A percentile compares a stretch with the other conserved stretches of the same genome.
Conservation (phyloP, 64 coral and sea anemone species). For the Anthopleura sola region DNA sequence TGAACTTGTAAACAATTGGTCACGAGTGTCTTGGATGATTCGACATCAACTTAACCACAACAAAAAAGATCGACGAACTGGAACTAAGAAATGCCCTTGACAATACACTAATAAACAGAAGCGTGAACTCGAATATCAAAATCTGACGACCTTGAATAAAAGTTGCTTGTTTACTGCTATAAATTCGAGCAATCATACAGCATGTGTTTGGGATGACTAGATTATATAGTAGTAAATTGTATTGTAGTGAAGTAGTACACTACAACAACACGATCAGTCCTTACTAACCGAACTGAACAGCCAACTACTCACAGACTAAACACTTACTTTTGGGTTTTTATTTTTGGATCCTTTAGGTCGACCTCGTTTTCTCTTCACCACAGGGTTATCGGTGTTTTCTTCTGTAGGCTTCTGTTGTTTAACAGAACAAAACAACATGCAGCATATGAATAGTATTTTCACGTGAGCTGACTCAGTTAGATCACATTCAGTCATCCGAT, state of each 20-base stretch:
- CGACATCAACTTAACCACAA: not conserved
- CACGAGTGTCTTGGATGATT: constrained; percentile 25
- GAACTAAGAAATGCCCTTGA: constrained; percentile 5
- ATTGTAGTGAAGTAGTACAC: not conserved
- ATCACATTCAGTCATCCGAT: constrained; percentile 36
- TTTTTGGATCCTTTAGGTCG: constrained; percentile 84
- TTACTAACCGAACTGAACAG: not conserved
- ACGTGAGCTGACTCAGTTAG: too few species aligned
- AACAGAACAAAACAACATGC: constrained; percentile 18
- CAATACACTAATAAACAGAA: constrained; percentile 12
- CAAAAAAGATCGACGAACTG: not conserved
- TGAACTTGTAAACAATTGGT: constrained; percentile 31
- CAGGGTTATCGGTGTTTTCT: constrained; percentile 51
- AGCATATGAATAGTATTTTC: not conserved
- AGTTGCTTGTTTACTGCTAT: not conserved
- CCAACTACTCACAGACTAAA: not conserved
- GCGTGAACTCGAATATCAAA: not conserved
- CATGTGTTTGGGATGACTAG: not conserved
- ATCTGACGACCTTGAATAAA: not conserved
- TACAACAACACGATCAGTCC: not conserved
- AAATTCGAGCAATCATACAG: not conserved
- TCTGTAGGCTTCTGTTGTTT: constrained; percentile 48
- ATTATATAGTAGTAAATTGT: not conserved
- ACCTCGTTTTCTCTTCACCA: constrained; percentile 76
- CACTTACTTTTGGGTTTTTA: constrained; percentile 79